These are phyloP conservation scores for Paramacrobiotus metropolitanus DNA, from an alignment of 1,140 invertebrate species.

Conservation along the genomic window DNA sequence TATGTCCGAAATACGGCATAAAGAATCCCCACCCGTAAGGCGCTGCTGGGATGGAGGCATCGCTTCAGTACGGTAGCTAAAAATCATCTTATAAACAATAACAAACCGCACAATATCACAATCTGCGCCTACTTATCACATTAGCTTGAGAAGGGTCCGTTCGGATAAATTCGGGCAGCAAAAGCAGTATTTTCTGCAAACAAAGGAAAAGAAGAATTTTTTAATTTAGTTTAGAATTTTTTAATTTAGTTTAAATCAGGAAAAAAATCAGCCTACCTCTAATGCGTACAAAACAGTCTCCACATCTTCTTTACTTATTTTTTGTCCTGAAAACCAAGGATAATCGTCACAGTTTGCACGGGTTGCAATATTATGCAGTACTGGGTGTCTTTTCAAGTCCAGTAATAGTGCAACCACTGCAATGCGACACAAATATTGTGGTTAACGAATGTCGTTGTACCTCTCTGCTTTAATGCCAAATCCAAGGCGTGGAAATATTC, in stretches of 20 bases:
- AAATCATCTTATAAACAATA: background rate
- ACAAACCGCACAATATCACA: background rate
- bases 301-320: background rate
- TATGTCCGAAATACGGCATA: background rate
- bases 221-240: background rate
- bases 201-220: no score
- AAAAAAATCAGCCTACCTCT: background rate
- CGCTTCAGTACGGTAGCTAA: background rate
- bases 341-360: no score
- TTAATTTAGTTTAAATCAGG: background rate
- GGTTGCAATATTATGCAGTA: no score
- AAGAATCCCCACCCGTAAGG: background rate
- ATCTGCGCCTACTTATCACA: background rate
- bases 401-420: no score
- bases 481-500: background rate
- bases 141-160: background rate
- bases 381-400: no score
- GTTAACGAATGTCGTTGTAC: background rate
- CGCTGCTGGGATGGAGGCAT: constrained; percentile 1
- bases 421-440: no score
- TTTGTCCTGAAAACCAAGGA: constrained; percentile 1
- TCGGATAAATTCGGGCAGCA: background rate
- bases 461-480: background rate
- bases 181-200: background rate
- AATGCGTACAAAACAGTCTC: background rate